Evolutionary conservation across 2,113 vertebrate genomes (phyloP), one percentile per base, ranked within the genome.

Genomic region (Copsychus sechellarum): DNA sequence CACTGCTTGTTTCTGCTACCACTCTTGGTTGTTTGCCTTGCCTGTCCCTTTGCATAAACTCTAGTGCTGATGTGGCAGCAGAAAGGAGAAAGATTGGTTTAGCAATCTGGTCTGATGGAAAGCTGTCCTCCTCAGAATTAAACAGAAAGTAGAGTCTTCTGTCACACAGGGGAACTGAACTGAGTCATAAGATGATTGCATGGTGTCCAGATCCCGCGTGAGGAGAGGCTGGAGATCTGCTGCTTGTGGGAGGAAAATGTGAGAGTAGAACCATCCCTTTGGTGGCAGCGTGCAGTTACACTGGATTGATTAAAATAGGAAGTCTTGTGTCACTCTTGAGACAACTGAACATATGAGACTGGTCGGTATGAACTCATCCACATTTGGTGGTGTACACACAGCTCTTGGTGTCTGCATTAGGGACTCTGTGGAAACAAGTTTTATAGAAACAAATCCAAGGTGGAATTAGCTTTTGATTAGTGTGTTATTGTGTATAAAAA

Each of bases 181-280:
- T 25, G 33, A 40, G 53, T 51, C 10, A 18, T 24, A 5, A 0
- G 26, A 16, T 2, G 5, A 43, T 70, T 66, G 54, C 17, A 8
- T 2, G 7, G 36, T 43, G 56, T 33, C 38, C 14, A 14, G 1
- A 1, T 29, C 25, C 26, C 0, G 0, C 34, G 23, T 38, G 31
- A 43, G 53, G 22, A 92, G 38, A 20, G 17, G 4, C 61, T 90
- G 50, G 69, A 81, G 77, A 72, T 60, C 38, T 53, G 12, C 23
- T 48, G 65, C n/a, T 34, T 73, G n/a, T 69, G 73, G 33, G 33
- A 72, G 54, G n/a, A 58, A 76, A 72, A 48, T 14, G 40, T 42
- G 36, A 23, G 24, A 64, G 20, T 8, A 66, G 56, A 28, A 50
- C 76, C 15, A 19, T n/a, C 25, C 31, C 45, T 85, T 85, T 81